These are phyloP conservation scores for Oreochromis aureus DNA, from an alignment of 2,113 vertebrate genomes.

Conservation along the genomic window DNA sequence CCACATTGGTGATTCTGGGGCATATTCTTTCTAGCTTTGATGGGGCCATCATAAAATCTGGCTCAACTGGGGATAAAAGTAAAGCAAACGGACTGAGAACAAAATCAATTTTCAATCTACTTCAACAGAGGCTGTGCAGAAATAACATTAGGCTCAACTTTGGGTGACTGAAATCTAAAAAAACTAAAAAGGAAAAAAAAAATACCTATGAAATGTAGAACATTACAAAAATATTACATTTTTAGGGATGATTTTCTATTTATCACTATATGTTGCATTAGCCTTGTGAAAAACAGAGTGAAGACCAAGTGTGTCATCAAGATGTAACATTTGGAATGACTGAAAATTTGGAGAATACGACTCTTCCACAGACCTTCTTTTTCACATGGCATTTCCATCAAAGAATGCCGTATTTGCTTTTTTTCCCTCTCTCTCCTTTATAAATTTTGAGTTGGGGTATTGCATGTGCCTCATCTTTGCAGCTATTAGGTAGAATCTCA, in stretches of 20 bases:
- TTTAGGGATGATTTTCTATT: neutral
- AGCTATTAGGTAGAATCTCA: neutral
- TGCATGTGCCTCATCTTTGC: neutral
- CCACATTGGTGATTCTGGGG: neutral
- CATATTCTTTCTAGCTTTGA: neutral
- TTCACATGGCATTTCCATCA: conserved; percentile 5
- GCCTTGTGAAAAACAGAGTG: neutral
- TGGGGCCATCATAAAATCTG: neutral
- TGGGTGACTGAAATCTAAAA: neutral
- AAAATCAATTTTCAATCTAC: neutral
- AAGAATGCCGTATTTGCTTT: conserved; percentile 15
- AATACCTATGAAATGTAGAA: neutral
- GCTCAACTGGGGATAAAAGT: neutral
- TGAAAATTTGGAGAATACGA: neutral
- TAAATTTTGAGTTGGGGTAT: neutral
- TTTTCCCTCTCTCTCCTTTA: fast-evolving
- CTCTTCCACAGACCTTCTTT: conserved; percentile 4
- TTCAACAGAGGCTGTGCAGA: neutral
- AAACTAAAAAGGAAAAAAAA: neutral
- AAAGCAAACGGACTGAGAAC: neutral
- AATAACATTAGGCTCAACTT: neutral
- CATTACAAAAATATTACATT: neutral
- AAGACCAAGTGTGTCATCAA: neutral
- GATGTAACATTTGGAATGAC: neutral
- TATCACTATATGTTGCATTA: neutral